Evolutionary conservation across 2,888 invertebrate genomes (phyloP), one percentile per base, ranked within the genome.

Genomic region (Cheilosia variabilis): DNA sequence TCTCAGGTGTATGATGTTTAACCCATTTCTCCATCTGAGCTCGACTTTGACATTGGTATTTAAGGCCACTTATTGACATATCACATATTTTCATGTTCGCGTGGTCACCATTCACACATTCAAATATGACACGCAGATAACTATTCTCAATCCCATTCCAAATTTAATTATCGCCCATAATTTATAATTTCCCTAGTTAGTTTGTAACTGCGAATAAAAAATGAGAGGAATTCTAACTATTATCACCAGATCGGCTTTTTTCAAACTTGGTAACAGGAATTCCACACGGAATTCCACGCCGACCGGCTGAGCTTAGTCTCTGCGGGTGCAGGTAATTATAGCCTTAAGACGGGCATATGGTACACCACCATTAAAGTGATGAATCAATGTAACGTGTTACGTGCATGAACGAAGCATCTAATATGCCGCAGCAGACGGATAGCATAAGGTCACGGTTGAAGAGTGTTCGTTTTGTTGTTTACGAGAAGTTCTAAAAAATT

Each of bases 371-470:
- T 63, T 73, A 47, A 55, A 65, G 55, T 37, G 63, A 55, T 63
- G 73, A 73, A 73, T 73, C 63, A 75, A 66, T 75, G 75, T 65
- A 66, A 75, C 75, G 65, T 75, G 65, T 65, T 65, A 65, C 65
- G 65, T 75, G 65, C 75, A 65, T 65, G 65, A 73, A 37, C 22
- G 73, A 34, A 63, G 55, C 55, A 24, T 63, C 73, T 75, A 75
- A 75, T 19, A 19, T 55, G 47, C 57, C 57, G 13, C 57, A 60
- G 45, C 63, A 63, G 55, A 57, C 55, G 24, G 43, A 24, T 19
- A 65, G 57, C 75, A 75, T 65, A 75, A 73, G 65, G 65, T 66
- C 65, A 75, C 57, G 65, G 57, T 57, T 73, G 63, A 55, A 53
- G 73, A 73, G 63, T 72, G 43, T 31, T 27, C n/a, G 52, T 50